Evolutionary conservation across 2,888 invertebrate species (phyloP).

Genomic region (Idaea aversata): DNA sequence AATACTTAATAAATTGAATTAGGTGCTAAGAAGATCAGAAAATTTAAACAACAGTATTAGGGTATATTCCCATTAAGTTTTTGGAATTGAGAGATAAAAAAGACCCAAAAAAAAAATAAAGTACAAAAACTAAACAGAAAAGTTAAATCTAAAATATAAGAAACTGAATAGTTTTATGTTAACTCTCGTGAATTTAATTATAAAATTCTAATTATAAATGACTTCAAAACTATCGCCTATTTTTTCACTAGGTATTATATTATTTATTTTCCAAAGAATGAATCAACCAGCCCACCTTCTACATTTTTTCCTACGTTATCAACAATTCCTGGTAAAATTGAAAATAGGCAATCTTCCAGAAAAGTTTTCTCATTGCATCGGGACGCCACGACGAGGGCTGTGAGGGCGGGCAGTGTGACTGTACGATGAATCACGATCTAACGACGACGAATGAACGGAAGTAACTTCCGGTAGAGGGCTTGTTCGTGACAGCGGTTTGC

Average conservation of each 20-base stretch:
- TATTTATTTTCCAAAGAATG: background rate
- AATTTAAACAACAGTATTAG: background rate
- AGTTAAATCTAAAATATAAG: too few relatives aligned
- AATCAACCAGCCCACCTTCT: background rate
- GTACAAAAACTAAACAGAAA: too few relatives aligned
- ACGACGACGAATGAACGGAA: constrained; percentile 45
- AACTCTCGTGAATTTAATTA: too few relatives aligned
- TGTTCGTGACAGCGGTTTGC: constrained; percentile 34
- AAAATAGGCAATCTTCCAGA: constrained; percentile 21
- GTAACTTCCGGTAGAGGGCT: constrained; percentile 48
- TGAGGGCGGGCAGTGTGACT: constrained; percentile 9
- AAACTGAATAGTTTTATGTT: too few relatives aligned
- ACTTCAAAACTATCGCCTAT: too few relatives aligned
- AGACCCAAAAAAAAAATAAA: too few relatives aligned
- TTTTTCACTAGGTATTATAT: too few relatives aligned
- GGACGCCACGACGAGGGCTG: constrained; percentile 6
- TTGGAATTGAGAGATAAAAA: too few relatives aligned
- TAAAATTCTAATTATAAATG: too few relatives aligned
- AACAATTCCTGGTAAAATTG: constrained; percentile 17
- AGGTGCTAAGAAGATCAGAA: background rate
- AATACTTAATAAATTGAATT: too few relatives aligned
- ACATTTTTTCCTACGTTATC: background rate
- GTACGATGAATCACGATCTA: constrained; percentile 30
- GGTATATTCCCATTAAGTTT: too few relatives aligned
- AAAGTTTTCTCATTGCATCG: constrained; percentile 21